phyloP scores from a whole-genome alignment of 2,888 invertebrate species.

The Pterostichus niger region DNA sequence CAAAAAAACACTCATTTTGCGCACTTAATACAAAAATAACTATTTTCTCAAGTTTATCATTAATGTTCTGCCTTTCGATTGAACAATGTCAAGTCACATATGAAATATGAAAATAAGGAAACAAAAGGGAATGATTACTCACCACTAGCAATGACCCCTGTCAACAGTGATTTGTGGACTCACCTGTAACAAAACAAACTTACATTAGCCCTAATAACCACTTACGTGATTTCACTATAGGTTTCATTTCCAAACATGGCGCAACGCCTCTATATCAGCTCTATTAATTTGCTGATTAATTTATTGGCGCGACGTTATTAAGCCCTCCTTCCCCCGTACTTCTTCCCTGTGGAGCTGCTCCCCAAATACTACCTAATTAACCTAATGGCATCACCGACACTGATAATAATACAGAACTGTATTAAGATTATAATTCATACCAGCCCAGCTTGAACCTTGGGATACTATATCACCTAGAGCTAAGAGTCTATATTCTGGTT shows the following conservation, averaged over 20 bases:
- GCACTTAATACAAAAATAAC: too few relatives aligned
- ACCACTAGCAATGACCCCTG: too few relatives aligned
- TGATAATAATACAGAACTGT: constrained; percentile 60
- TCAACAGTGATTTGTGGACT: background rate
- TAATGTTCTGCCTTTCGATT: too few relatives aligned
- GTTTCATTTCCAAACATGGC: background rate
- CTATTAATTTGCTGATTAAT: constrained; percentile 62
- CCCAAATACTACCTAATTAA: constrained; percentile 59
- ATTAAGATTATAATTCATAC: constrained; percentile 51
- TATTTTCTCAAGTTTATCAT: too few relatives aligned
- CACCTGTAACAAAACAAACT: constrained; percentile 40
- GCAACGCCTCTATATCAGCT: constrained; percentile 15
- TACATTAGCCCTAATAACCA: constrained; percentile 30
- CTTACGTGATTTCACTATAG: constrained; percentile 22
- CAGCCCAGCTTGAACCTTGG: background rate
- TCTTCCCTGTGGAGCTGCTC: constrained; percentile 48
- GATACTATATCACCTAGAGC: background rate
- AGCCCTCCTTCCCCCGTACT: constrained; percentile 5
- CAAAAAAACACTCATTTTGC: too few relatives aligned
- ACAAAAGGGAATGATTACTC: background rate
- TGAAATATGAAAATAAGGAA: background rate
- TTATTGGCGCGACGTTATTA: constrained; percentile 57
- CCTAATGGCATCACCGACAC: constrained; percentile 61
- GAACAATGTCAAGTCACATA: too few relatives aligned
- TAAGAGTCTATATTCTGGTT: too few relatives aligned